These are phyloP conservation scores for Bradypus variegatus DNA, from an alignment of 2,797 vertebrate genomes.

Conservation along the genomic window DNA sequence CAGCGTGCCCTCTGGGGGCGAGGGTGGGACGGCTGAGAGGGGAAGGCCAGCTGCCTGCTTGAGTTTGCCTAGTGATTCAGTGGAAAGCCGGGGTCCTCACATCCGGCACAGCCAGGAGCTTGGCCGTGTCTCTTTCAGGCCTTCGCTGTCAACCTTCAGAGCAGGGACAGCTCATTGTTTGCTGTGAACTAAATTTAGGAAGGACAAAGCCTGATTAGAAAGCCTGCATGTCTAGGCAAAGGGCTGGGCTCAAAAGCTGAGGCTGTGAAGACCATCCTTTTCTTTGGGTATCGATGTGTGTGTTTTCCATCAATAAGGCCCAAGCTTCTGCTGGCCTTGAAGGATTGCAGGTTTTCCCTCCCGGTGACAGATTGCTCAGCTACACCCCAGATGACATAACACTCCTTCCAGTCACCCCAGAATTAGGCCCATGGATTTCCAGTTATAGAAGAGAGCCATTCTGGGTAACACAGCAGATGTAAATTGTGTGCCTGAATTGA, in stretches of 20 bases:
- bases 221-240: neutral
- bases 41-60: neutral
- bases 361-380: constrained; percentile 1
- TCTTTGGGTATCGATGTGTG: neutral
- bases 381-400: constrained; percentile 37
- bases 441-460: constrained; percentile 50
- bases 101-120: neutral
- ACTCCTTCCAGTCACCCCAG: constrained; percentile 51
- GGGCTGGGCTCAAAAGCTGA: neutral
- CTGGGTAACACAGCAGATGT: constrained; percentile 48
- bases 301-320: neutral
- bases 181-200: neutral
- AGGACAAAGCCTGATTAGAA: neutral
- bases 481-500: constrained; percentile 57
- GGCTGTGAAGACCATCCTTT: neutral
- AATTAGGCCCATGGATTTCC: constrained; percentile 57
- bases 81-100: neutral
- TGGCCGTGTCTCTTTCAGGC: neutral
- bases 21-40: no score
- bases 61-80: neutral
- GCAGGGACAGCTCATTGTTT: neutral
- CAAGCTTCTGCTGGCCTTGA: neutral
- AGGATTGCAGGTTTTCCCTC: constrained; percentile 14
- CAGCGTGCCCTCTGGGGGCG: neutral
- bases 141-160: neutral